These are phyloP conservation scores for Leontopithecus rosalia DNA, from an alignment of 2,797 vertebrate species.

Conservation along the genomic window DNA sequence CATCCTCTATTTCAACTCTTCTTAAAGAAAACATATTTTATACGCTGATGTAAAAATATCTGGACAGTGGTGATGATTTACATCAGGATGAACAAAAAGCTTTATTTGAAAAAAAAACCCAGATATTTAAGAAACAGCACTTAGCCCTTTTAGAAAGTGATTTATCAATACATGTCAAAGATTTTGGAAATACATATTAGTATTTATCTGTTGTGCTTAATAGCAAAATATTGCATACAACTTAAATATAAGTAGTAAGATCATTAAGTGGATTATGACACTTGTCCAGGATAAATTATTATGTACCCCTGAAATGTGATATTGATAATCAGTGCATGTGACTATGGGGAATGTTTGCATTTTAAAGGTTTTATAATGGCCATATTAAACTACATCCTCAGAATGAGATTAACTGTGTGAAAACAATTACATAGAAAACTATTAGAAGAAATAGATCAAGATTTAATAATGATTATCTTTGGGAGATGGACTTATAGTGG, in stretches of 20 bases:
- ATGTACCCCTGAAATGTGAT: neutral
- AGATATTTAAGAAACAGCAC: neutral
- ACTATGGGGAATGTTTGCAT: neutral
- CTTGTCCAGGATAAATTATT: constrained; percentile 37
- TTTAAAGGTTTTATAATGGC: constrained; percentile 36
- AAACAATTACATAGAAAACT: constrained; percentile 13
- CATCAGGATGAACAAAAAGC: neutral
- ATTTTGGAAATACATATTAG: neutral
- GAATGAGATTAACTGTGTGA: constrained; percentile 12
- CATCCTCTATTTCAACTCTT: neutral
- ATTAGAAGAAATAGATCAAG: neutral
- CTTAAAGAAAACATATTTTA: constrained; percentile 20
- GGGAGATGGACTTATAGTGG: neutral
- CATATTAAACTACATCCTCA: neutral
- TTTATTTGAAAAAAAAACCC: constrained; percentile 26
- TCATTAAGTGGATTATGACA: neutral
- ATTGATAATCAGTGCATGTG: neutral
- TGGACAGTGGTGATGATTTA: constrained; percentile 12
- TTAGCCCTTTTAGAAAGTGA: constrained; percentile 1
- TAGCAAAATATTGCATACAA: neutral
- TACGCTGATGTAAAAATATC: neutral
- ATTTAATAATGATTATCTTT: neutral
- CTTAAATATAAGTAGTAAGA: constrained; percentile 27
- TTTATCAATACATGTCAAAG: neutral
- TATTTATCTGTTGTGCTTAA: constrained; percentile 31